Evolutionary conservation across 23 tunicate genomes (phyloP).

Genomic region (Ciona savignyi): DNA sequence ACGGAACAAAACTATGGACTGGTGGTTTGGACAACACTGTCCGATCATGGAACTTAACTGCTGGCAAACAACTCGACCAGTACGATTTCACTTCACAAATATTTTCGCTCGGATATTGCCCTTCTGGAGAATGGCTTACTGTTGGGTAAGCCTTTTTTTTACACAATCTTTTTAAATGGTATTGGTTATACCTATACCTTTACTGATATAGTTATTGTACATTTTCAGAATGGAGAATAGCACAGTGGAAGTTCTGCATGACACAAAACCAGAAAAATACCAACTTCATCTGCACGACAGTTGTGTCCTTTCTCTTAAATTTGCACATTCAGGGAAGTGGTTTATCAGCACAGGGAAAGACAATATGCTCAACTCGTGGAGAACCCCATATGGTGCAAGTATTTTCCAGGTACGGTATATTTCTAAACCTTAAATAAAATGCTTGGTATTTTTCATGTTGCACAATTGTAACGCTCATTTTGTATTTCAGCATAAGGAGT

Average conservation of each 20-base stretch:
- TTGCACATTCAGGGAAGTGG: constrained; percentile 89
- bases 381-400: constrained; percentile 90
- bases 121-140: constrained; percentile 88
- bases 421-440: too few relatives aligned
- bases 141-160: constrained; percentile 99
- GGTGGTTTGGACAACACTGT: constrained; percentile 96
- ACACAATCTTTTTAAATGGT: too few relatives aligned
- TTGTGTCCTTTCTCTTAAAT: constrained; percentile 82
- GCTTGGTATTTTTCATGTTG: too few relatives aligned
- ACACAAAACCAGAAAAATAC: constrained; percentile 76
- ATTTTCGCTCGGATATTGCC: constrained; percentile 88
- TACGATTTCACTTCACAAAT: constrained; percentile 73
- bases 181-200: too few relatives aligned
- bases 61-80: constrained; percentile 69
- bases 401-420: constrained; percentile 55
- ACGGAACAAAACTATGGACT: constrained; percentile 88
- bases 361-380: constrained; percentile 81
- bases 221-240: constrained; percentile 72
- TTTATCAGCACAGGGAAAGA: constrained; percentile 90
- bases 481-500: constrained; percentile 50
- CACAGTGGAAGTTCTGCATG: constrained; percentile 76
- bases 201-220: neutral
- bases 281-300: constrained; percentile 81
- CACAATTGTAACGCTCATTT: too few relatives aligned
- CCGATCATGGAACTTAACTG: constrained; percentile 72